These are phyloP conservation scores for Hyla sarda DNA, from an alignment of 2,113 vertebrate genomes.

Conservation along the genomic window DNA sequence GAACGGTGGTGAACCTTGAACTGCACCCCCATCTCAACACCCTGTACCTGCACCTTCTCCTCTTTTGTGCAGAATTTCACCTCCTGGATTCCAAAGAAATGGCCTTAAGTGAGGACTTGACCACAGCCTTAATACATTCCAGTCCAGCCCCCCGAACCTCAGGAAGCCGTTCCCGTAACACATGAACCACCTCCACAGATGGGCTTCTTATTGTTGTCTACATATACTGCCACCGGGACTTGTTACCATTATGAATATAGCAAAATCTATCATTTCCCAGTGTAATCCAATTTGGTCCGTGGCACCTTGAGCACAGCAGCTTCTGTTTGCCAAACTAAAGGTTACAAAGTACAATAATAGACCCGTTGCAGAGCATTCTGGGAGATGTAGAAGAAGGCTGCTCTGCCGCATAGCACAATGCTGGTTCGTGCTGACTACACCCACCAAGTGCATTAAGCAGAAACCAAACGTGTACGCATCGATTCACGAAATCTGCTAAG, in stretches of 20 bases:
- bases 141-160: conserved; percentile 27
- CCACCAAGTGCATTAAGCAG: conserved; percentile 14
- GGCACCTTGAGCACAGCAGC: conserved; percentile 16
- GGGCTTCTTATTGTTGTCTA: background rate
- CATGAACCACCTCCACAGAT: background rate
- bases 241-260: conserved; percentile 9
- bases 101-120: conserved; percentile 75
- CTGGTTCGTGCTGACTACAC: background rate
- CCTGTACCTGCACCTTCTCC: conserved; percentile 76
- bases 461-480: background rate
- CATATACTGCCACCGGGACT: conserved; percentile 33
- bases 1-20: conserved; percentile 71
- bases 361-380: background rate
- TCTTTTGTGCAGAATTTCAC: conserved; percentile 75
- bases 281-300: conserved; percentile 9
- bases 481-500: background rate
- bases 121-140: conserved; percentile 66
- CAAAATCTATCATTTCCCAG: conserved; percentile 7
- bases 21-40: conserved; percentile 83
- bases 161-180: conserved; percentile 30
- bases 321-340: conserved; percentile 6
- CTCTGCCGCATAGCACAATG: background rate
- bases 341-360: background rate
- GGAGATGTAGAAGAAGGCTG: background rate
- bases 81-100: conserved; percentile 77